phyloP scores from a whole-genome alignment of 1,140 invertebrate species.

The Penaeus chinensis region DNA sequence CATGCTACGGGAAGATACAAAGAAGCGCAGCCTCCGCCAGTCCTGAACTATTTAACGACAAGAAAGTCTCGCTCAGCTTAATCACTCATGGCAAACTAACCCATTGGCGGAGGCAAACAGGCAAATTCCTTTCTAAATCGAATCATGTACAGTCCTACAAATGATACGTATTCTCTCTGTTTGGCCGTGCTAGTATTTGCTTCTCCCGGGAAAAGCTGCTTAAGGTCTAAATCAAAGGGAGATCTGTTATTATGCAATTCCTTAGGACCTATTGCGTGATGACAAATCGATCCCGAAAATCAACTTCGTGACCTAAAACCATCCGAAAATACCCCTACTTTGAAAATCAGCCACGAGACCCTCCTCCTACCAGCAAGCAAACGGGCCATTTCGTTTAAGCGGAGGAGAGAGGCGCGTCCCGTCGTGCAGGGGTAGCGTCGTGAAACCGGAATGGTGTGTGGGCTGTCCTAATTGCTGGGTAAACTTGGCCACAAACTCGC shows the following conservation, averaged over 20 bases:
- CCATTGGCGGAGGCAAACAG: slow-evolving; percentile 45
- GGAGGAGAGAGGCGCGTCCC: neutral
- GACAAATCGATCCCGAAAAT: too few relatives aligned
- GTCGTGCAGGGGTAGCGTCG: slow-evolving; percentile 24
- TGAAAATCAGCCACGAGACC: neutral
- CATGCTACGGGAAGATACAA: too few relatives aligned
- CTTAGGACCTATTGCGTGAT: too few relatives aligned
- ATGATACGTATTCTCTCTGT: slow-evolving; percentile 53
- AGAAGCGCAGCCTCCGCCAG: neutral
- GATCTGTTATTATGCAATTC: slow-evolving; percentile 9
- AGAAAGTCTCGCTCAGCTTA: slow-evolving; percentile 2
- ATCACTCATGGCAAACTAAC: slow-evolving; percentile 47
- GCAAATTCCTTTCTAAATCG: slow-evolving; percentile 57
- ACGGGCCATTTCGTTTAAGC: neutral
- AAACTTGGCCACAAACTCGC: slow-evolving; percentile 12
- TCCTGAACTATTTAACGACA: neutral
- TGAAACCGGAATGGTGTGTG: slow-evolving; percentile 14
- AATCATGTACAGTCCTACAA: slow-evolving; percentile 46
- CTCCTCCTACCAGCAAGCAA: neutral
- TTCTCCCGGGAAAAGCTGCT: neutral
- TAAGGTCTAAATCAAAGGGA: slow-evolving; percentile 32
- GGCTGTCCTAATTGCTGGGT: slow-evolving; percentile 47
- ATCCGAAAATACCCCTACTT: too few relatives aligned
- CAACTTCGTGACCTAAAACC: too few relatives aligned
- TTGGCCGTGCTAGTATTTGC: slow-evolving; percentile 33